Percentiles rank a stretch among this genome's conserved stretches.
phyloP scores from a whole-genome alignment of 1,140 invertebrate genomes.

The Neodiprion virginianus region DNA sequence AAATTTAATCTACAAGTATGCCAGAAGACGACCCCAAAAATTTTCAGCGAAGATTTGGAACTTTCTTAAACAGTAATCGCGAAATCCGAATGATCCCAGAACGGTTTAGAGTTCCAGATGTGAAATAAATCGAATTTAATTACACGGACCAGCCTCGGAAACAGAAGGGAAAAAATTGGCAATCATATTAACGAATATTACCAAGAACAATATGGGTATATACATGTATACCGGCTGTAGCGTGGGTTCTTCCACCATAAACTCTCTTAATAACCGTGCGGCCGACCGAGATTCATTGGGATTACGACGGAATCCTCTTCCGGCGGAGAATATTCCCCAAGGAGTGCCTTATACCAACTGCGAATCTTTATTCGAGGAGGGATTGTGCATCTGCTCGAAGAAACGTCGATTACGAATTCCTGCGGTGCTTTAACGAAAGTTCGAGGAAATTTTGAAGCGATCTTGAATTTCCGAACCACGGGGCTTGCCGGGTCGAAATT shows the following conservation, averaged over 20 bases:
- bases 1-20: too few relatives aligned
- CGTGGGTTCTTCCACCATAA: neutral
- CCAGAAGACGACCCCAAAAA: too few relatives aligned
- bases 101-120: neutral
- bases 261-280: slow-evolving; percentile 7
- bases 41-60: too few relatives aligned
- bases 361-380: neutral
- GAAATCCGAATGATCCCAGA: neutral
- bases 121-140: neutral
- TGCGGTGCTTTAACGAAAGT: too few relatives aligned
- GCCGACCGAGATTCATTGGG: slow-evolving; percentile 2
- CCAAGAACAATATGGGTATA: neutral
- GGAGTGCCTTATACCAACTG: neutral
- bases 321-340: neutral
- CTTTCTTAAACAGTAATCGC: too few relatives aligned
- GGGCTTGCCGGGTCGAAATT: neutral
- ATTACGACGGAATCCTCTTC: slow-evolving; percentile 7
- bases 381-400: neutral
- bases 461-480: too few relatives aligned
- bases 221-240: neutral
- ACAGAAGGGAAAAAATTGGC: slow-evolving; percentile 34
- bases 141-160: neutral
- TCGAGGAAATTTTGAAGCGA: too few relatives aligned
- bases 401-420: too few relatives aligned
- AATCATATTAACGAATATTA: slow-evolving; percentile 44